Evolutionary conservation across 64 coral and sea anemone genomes (phyloP).

Genomic region (Anthopleura sola): DNA sequence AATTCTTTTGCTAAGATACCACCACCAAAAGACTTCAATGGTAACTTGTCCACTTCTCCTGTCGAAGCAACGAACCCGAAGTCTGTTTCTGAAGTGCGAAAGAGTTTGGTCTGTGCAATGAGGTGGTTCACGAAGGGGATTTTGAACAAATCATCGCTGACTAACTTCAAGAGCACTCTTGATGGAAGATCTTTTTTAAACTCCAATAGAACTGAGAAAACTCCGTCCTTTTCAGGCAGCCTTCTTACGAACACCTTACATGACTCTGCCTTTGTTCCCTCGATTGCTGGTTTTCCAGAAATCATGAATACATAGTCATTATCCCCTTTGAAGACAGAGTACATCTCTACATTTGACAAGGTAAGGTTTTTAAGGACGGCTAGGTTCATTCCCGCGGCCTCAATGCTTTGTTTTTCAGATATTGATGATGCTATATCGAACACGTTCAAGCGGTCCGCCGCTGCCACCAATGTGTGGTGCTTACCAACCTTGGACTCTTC

Average conservation of each 20-base stretch:
- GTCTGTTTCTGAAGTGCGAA: constrained; percentile 58
- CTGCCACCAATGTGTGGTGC: constrained; percentile 83
- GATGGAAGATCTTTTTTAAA: constrained; percentile 73
- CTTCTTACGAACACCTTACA: constrained; percentile 87
- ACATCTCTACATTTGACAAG: constrained; percentile 84
- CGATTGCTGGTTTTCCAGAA: constrained; percentile 64
- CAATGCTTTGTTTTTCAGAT: constrained; percentile 61
- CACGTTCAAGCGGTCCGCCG: constrained; percentile 55
- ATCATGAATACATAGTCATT: constrained; percentile 91
- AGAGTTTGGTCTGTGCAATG: constrained; percentile 67
- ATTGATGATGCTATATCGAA: constrained; percentile 67
- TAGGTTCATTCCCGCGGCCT: constrained; percentile 75
- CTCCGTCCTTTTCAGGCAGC: constrained; percentile 64
- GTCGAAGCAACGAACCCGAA: constrained; percentile 98
- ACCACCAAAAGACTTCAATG: constrained; percentile 78
- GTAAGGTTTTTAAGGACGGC: constrained; percentile 56
- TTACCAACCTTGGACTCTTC: constrained; percentile 89
- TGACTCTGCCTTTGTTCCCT: constrained; percentile 42
- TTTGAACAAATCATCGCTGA: constrained; percentile 80
- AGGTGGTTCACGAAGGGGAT: constrained; percentile 96
- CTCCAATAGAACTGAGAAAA: constrained; percentile 90
- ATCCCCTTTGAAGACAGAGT: constrained; percentile 88
- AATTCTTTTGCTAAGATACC: constrained; percentile 79
- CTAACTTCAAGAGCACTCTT: constrained; percentile 67
- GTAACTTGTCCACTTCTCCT: constrained; percentile 80